phyloP scores from a whole-genome alignment of 2,113 vertebrate species.

The Elephantulus edwardii region DNA sequence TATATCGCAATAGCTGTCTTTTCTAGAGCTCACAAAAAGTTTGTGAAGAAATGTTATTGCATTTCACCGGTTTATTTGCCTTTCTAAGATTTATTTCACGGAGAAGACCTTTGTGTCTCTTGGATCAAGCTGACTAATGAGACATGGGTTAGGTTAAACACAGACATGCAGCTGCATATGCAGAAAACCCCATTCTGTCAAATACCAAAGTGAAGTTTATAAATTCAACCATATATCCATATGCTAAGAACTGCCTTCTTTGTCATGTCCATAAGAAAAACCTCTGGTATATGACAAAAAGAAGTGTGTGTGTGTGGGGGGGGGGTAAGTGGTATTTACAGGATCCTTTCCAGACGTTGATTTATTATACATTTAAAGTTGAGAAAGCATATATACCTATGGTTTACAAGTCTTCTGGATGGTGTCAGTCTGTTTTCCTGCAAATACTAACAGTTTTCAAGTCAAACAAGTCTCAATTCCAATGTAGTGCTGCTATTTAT shows the following conservation, averaged over 20 bases:
- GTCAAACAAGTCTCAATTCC: background rate
- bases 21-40: constrained; percentile 34
- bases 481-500: background rate
- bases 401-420: background rate
- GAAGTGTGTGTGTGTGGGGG: too few relatives aligned
- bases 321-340: background rate
- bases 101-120: background rate
- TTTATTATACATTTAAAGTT: background rate
- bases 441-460: background rate
- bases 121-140: background rate
- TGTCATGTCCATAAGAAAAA: background rate
- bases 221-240: background rate
- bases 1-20: constrained; percentile 44
- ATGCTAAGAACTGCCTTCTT: background rate
- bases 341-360: background rate
- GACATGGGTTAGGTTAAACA: background rate
- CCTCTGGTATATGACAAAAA: background rate
- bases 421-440: background rate
- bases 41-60: background rate
- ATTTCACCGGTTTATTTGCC: constrained; percentile 18
- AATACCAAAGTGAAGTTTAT: constrained; percentile 28
- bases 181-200: constrained; percentile 26
- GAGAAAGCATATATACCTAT: background rate
- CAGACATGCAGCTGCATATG: background rate
- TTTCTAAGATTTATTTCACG: background rate